Evolutionary conservation across 1,140 invertebrate genomes (phyloP).

Genomic region (Calycopis cecrops): DNA sequence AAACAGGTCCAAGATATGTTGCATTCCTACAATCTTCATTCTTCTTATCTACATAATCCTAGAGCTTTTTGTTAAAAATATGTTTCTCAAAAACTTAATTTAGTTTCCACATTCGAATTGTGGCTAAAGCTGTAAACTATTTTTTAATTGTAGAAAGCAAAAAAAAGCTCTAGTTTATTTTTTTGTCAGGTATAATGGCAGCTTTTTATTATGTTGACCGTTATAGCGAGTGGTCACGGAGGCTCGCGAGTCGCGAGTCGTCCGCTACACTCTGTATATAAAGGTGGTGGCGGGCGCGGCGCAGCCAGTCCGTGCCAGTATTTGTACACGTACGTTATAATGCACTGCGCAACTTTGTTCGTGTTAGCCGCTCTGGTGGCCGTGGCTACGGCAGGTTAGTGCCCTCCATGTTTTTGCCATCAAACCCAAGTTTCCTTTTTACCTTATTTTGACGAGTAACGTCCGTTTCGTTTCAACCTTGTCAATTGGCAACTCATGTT

Average conservation of each 20-base stretch:
- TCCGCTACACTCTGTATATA: constrained; percentile 43
- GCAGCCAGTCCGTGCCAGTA: constrained; percentile 45
- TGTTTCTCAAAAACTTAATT: too few relatives aligned
- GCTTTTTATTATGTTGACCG: constrained; percentile 29
- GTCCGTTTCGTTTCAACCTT: constrained; percentile 34
- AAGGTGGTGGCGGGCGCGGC: constrained; percentile 30
- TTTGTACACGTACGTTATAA: constrained; percentile 43
- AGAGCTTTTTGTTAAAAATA: too few relatives aligned
- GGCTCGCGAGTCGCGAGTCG: constrained; percentile 35
- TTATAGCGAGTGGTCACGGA: constrained; percentile 39
- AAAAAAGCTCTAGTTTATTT: constrained; percentile 3
- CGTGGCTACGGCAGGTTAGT: constrained; percentile 66
- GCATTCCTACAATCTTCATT: too few relatives aligned
- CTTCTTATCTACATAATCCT: too few relatives aligned
- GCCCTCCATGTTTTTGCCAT: constrained; percentile 51
- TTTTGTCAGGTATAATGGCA: not conserved
- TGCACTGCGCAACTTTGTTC: constrained; percentile 47
- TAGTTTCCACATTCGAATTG: not conserved
- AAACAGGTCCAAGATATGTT: too few relatives aligned
- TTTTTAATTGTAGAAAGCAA: not conserved
- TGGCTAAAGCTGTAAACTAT: not conserved
- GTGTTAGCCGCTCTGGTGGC: constrained; percentile 46
- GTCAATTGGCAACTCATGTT: constrained; percentile 13
- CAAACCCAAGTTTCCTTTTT: too few relatives aligned
- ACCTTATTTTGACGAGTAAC: constrained; percentile 28